These are phyloP conservation scores for Gymnocypris eckloni DNA, from an alignment of 2,797 vertebrate species.

Conservation along the genomic window DNA sequence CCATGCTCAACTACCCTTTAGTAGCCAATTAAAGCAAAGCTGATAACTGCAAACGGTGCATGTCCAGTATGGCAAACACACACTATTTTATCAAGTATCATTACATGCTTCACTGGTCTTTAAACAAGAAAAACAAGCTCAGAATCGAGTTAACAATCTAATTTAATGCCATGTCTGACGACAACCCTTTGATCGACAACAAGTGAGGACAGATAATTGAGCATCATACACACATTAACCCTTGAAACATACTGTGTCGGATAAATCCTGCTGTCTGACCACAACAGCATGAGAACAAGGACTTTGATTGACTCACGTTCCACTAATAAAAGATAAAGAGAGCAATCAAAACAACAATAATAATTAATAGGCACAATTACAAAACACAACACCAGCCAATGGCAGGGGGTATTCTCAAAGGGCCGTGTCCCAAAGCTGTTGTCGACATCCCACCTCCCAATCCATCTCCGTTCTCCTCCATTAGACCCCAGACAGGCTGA, in stretches of 20 bases:
- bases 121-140: constrained; percentile 52
- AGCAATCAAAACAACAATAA: constrained; percentile 29
- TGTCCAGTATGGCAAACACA: constrained; percentile 4
- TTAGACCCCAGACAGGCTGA: constrained; percentile 64
- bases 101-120: constrained; percentile 25
- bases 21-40: not conserved
- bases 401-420: constrained; percentile 40
- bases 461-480: constrained; percentile 65
- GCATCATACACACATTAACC: constrained; percentile 40
- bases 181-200: constrained; percentile 59
- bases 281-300: not conserved
- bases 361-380: constrained; percentile 35
- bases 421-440: constrained; percentile 48
- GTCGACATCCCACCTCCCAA: constrained; percentile 53
- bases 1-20: not conserved
- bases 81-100: constrained; percentile 35
- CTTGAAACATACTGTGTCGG: constrained; percentile 18
- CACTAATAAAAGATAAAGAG: not conserved
- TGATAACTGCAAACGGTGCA: not conserved
- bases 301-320: not conserved
- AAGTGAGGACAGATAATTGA: constrained; percentile 53
- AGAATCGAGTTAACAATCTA: constrained; percentile 49
- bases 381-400: constrained; percentile 50
- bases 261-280: constrained; percentile 24
- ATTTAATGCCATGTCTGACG: constrained; percentile 45